Percentiles rank a stretch among this genome's conserved stretches.
These are phyloP conservation scores for Eueides isabella DNA, from an alignment of 1,140 invertebrate genomes.

Conservation along the genomic window DNA sequence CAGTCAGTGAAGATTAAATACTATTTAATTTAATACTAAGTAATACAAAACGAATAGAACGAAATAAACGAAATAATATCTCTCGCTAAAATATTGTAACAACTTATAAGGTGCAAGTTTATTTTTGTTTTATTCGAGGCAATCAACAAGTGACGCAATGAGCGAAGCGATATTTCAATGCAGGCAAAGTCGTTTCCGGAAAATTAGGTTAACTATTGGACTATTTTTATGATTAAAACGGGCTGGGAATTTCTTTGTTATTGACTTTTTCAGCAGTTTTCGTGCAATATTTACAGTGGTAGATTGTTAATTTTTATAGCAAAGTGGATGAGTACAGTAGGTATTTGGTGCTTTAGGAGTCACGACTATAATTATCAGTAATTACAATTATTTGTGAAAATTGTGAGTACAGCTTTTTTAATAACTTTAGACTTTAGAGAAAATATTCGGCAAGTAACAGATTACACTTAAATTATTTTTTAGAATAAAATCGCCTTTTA, in stretches of 20 bases:
- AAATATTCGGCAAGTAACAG: too few species aligned
- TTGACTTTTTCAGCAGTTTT: background rate
- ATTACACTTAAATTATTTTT: too few species aligned
- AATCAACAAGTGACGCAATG: conserved; percentile 24
- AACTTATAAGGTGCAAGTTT: background rate
- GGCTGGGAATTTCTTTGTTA: background rate
- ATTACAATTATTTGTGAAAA: too few species aligned
- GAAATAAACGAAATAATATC: too few species aligned
- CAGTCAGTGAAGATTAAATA: too few species aligned
- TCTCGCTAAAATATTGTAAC: background rate
- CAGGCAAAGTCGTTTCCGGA: conserved; percentile 16
- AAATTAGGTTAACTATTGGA: conserved; percentile 30
- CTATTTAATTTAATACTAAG: too few species aligned
- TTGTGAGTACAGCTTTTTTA: too few species aligned
- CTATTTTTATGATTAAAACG: conserved; percentile 28
- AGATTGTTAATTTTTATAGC: background rate
- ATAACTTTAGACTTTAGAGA: too few species aligned
- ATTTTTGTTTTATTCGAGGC: conserved; percentile 4
- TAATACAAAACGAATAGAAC: too few species aligned
- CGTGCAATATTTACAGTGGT: background rate
- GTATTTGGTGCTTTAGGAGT: too few species aligned
- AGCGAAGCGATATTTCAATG: conserved; percentile 13
- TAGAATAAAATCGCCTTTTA: too few species aligned
- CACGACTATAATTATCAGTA: too few species aligned
- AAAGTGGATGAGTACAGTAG: background rate